Percentiles rank a stretch among this genome's conserved stretches.
Evolutionary conservation across 1,140 invertebrate genomes (phyloP).

Genomic region (Cardiocondyla obscurior): DNA sequence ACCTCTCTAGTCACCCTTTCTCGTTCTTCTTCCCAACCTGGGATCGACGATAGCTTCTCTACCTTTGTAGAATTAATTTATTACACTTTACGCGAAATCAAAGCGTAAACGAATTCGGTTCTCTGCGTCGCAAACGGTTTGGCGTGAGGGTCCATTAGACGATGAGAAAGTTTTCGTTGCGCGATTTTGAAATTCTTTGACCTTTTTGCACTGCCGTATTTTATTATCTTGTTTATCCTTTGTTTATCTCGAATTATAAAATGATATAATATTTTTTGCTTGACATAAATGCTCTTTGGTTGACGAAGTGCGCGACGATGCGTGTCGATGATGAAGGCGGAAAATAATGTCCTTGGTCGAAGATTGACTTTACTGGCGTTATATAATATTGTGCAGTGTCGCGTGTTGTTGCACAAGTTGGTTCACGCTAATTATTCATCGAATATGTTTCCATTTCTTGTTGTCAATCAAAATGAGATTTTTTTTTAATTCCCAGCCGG

Average conservation of each 20-base stretch:
- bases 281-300: background rate
- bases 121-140: background rate
- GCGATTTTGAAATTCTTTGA: too few species aligned
- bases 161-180: background rate
- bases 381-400: conserved; percentile 25
- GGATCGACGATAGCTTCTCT: conserved; percentile 46
- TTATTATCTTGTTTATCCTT: background rate
- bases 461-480: background rate
- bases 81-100: background rate
- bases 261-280: background rate
- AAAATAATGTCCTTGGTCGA: conserved; percentile 42
- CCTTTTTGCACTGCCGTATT: too few species aligned
- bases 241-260: background rate
- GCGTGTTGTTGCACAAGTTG: conserved; percentile 27
- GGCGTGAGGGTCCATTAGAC: background rate
- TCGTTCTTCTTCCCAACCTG: conserved; percentile 27
- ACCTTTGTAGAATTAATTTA: conserved; percentile 19
- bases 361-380: conserved; percentile 29
- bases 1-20: conserved; percentile 28
- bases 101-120: background rate
- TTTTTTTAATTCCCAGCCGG: background rate
- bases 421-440: conserved; percentile 38
- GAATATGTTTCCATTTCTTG: conserved; percentile 20
- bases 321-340: conserved; percentile 10
- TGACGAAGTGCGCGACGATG: background rate